These are phyloP conservation scores for Eulemur albifrons DNA, from an alignment of 2,797 vertebrate genomes.

Conservation along the genomic window DNA sequence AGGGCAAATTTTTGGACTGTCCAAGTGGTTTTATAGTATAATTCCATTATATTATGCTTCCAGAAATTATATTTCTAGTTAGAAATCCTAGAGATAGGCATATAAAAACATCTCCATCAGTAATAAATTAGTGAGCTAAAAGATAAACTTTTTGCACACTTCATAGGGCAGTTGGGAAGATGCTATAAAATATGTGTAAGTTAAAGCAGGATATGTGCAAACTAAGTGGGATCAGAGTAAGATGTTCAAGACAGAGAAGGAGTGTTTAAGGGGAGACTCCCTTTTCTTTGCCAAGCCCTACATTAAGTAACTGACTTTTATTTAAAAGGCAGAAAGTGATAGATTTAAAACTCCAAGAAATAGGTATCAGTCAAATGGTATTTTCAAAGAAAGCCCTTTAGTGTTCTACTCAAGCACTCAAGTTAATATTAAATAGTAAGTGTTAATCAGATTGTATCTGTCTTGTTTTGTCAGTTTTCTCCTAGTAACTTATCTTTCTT, in stretches of 20 bases:
- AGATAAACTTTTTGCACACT: neutral
- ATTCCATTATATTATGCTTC: neutral
- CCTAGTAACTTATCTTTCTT: conserved; percentile 3
- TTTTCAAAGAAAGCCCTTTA: neutral
- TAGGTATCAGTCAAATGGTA: neutral
- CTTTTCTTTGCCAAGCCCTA: neutral
- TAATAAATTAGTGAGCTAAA: neutral
- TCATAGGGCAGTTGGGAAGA: neutral
- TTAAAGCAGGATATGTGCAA: neutral
- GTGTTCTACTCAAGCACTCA: neutral
- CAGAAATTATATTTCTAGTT: neutral
- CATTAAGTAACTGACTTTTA: neutral
- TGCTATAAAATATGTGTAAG: neutral
- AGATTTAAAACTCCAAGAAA: neutral
- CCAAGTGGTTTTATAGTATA: neutral
- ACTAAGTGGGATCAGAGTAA: neutral
- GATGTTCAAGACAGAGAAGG: neutral
- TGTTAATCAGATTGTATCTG: neutral
- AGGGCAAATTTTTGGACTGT: neutral
- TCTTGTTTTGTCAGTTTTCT: neutral
- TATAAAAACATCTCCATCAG: neutral
- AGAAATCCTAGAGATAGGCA: neutral
- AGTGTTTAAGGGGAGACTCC: neutral
- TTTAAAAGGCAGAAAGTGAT: neutral
- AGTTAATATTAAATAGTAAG: too few relatives aligned